Conservation (phyloP, 2,113 vertebrate species). For the Tiliqua scincoides region DNA sequence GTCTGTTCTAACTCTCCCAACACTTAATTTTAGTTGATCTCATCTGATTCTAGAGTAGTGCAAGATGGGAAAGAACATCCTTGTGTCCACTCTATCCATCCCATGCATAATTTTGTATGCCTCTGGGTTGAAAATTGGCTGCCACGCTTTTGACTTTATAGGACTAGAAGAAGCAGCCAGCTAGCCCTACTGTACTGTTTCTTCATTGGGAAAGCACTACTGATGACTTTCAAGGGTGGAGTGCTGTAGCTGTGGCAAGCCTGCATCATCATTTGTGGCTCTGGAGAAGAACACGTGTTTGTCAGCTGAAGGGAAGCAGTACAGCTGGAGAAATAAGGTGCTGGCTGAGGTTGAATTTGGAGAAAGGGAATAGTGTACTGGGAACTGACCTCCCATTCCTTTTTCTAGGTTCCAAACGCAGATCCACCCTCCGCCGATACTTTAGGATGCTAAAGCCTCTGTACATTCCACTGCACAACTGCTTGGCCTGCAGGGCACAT, state of each 20-base stretch:
- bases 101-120: no score
- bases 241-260: background rate
- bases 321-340: background rate
- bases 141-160: background rate
- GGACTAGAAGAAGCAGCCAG: no score
- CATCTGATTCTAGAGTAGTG: no score
- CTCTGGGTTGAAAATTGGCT: background rate
- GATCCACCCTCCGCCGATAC: background rate
- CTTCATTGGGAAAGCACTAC: background rate
- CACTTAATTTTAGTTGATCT: no score
- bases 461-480: constrained; percentile 22
- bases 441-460: background rate
- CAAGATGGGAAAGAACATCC: no score
- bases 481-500: background rate
- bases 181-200: background rate
- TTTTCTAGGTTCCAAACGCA: background rate
- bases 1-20: no score
- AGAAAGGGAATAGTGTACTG: background rate
- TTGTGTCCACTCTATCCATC: no score
- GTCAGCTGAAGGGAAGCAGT: background rate
- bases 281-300: background rate
- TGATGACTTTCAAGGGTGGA: background rate
- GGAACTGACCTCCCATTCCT: background rate
- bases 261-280: background rate
- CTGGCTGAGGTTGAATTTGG: background rate